Evolutionary conservation across 1,140 invertebrate species (phyloP).

Genomic region (Brachionus rotundiformis): DNA sequence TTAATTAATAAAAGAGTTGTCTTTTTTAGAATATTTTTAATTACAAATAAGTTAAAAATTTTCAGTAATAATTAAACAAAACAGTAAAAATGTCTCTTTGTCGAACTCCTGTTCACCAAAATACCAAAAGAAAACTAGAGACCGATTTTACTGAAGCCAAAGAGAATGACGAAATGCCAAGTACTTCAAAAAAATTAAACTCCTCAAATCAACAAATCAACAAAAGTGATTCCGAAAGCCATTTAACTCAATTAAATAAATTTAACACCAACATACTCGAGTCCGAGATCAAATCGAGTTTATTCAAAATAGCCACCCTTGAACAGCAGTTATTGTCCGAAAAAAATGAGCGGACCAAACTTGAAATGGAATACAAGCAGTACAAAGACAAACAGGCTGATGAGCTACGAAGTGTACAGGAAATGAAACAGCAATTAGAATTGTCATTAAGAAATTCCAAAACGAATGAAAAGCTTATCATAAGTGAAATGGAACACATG

Average conservation of each 20-base stretch:
- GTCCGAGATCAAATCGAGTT: slow-evolving; percentile 35
- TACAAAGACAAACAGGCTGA: slow-evolving; percentile 25
- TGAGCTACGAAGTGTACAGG: background rate
- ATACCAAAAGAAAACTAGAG: background rate
- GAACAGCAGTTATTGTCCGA: slow-evolving; percentile 21
- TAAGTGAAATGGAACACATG: slow-evolving; percentile 48
- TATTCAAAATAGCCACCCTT: slow-evolving; percentile 40
- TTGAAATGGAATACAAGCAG: slow-evolving; percentile 29
- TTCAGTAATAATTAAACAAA: too few relatives aligned
- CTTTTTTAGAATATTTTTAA: too few relatives aligned
- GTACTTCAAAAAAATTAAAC: slow-evolving; percentile 20
- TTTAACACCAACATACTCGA: slow-evolving; percentile 30
- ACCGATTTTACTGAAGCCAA: background rate
- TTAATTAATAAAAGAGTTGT: too few relatives aligned
- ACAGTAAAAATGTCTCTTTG: slow-evolving; percentile 21
- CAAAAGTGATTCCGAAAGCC: background rate
- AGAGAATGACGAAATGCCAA: background rate
- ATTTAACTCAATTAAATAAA: background rate
- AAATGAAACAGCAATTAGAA: slow-evolving; percentile 17
- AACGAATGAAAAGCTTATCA: slow-evolving; percentile 42
- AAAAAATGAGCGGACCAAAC: slow-evolving; percentile 34
- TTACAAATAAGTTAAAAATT: too few relatives aligned
- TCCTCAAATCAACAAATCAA: background rate
- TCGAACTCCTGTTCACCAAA: slow-evolving; percentile 15
- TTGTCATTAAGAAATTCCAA: slow-evolving; percentile 28